These are phyloP conservation scores for Podargus strigoides DNA, from an alignment of 2,797 vertebrate genomes.

Conservation along the genomic window DNA sequence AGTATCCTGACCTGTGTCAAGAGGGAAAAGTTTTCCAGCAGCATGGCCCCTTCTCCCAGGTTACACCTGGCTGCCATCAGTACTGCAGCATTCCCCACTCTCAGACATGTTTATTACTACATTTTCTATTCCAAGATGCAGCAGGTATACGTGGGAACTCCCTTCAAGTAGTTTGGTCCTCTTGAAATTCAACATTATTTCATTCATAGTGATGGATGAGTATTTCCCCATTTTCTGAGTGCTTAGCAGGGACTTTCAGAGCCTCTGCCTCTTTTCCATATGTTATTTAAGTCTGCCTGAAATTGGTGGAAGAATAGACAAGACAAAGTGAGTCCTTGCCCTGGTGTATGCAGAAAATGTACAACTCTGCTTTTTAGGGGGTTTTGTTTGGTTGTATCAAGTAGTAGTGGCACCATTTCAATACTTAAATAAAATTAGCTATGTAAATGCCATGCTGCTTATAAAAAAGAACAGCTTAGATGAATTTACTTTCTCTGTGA, in stretches of 20 bases:
- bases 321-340: not conserved
- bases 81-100: not conserved
- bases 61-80: not conserved
- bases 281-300: not conserved
- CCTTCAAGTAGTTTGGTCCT: not conserved
- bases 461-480: not conserved
- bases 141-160: not conserved
- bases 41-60: not conserved
- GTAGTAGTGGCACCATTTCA: not conserved
- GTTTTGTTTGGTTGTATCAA: not conserved
- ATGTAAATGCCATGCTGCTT: not conserved
- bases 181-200: not conserved
- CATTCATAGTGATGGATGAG: not conserved
- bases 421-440: not conserved
- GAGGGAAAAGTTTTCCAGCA: not conserved
- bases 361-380: not conserved
- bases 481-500: not conserved
- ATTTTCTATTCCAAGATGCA: not conserved
- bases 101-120: not conserved
- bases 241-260: not conserved
- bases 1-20: not conserved
- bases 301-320: not conserved
- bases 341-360: not conserved
- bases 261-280: not conserved
- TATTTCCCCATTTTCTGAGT: not conserved